Evolutionary conservation across 2,797 vertebrate species (phyloP).

Genomic region (Anguilla marmorata): DNA sequence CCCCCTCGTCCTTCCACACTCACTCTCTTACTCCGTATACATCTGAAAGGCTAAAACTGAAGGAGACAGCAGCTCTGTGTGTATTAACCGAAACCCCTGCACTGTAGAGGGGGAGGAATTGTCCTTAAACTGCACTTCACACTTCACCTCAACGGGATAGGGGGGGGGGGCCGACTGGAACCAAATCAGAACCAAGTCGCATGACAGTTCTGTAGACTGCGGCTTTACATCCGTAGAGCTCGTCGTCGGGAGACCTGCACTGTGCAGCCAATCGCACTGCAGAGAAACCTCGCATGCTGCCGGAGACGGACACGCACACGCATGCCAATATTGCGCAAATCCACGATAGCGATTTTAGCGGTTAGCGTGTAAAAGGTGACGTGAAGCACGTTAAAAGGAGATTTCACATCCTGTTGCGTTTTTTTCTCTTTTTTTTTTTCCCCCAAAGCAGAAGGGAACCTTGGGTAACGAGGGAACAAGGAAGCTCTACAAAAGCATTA

Average conservation of each 20-base stretch:
- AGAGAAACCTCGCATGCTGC: background rate
- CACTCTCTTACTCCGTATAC: background rate
- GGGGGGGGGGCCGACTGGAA: background rate
- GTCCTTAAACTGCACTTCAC: background rate
- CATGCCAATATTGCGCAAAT: background rate
- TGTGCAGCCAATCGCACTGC: background rate
- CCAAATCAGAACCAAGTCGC: background rate
- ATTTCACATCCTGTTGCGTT: background rate
- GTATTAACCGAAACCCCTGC: background rate
- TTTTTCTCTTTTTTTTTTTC: background rate
- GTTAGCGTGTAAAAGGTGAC: background rate
- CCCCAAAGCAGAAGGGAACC: background rate
- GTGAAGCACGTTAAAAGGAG: background rate
- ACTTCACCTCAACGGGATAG: background rate
- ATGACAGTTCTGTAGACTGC: background rate
- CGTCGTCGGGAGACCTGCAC: background rate
- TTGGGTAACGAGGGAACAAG: too few species aligned
- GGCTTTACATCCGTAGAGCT: background rate
- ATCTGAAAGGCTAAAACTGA: background rate
- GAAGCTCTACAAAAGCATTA: background rate
- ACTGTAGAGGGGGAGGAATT: background rate
- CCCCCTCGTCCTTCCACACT: background rate
- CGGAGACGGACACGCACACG: background rate
- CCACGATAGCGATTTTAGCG: background rate
- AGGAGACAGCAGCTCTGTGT: background rate